Evolutionary conservation across 2,888 invertebrate genomes (phyloP).

Genomic region (Plagodis pulveraria): DNA sequence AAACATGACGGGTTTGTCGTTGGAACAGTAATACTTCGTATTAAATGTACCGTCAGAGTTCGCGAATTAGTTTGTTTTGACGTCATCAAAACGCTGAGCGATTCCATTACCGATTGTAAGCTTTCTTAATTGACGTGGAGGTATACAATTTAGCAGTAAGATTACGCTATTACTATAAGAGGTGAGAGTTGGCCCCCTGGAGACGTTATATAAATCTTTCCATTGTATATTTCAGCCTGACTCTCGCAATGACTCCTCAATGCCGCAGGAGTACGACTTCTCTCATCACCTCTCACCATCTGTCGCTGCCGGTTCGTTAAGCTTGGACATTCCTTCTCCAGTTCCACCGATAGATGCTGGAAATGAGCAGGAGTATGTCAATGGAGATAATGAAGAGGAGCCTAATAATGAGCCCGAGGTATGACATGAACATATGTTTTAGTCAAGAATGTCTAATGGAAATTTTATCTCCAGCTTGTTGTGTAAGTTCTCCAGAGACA

Average conservation of each 20-base stretch:
- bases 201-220: no score
- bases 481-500: no score
- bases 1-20: no score
- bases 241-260: slow-evolving; percentile 86
- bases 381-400: slow-evolving; percentile 54
- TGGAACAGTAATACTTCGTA: no score
- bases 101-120: no score
- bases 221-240: slow-evolving; percentile 65
- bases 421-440: slow-evolving; percentile 11
- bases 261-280: slow-evolving; percentile 82
- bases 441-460: neutral
- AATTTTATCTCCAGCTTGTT: neutral
- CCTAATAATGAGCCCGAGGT: slow-evolving; percentile 55
- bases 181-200: no score
- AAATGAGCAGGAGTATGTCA: slow-evolving; percentile 46
- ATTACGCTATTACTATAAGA: no score
- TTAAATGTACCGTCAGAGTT: no score
- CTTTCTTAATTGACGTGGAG: no score
- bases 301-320: slow-evolving; percentile 67
- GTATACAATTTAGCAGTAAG: no score
- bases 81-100: no score
- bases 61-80: no score
- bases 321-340: slow-evolving; percentile 76
- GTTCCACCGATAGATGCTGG: slow-evolving; percentile 66
- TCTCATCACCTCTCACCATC: slow-evolving; percentile 78